phyloP scores from a whole-genome alignment of 1,140 invertebrate genomes.

The Lethrus apterus region DNA sequence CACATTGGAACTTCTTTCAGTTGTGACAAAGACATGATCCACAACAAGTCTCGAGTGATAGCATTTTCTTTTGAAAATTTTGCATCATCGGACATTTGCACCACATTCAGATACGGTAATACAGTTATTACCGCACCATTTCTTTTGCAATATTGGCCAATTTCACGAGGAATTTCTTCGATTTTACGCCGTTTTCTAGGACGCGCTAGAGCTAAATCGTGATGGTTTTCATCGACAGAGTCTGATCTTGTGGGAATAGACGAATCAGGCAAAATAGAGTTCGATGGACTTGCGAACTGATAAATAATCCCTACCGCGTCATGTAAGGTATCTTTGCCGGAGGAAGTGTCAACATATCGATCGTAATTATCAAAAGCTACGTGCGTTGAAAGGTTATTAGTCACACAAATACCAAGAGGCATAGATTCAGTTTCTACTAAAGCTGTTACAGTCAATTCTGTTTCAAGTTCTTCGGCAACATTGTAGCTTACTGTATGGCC shows the following conservation, averaged over 20 bases:
- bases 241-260: no score
- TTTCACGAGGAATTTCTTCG: background rate
- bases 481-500: conserved; percentile 34
- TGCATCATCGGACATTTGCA: no score
- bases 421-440: conserved; percentile 16
- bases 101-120: background rate
- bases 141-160: background rate
- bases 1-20: conserved; percentile 1
- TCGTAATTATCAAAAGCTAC: conserved; percentile 45
- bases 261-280: no score
- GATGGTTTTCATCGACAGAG: no score
- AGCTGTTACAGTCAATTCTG: conserved; percentile 28
- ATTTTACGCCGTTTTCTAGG: background rate
- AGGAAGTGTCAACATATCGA: conserved; percentile 38
- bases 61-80: background rate
- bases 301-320: conserved; percentile 44
- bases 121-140: background rate
- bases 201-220: no score
- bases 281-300: conserved; percentile 32
- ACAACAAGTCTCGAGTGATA: background rate
- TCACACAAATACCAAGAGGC: conserved; percentile 28
- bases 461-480: conserved; percentile 37
- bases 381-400: conserved; percentile 26
- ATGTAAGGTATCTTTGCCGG: conserved; percentile 42
- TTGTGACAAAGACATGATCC: background rate